Base-by-base conservation (phyloP, 2,888 invertebrate species). In the Horisme vitalbata region DNA sequence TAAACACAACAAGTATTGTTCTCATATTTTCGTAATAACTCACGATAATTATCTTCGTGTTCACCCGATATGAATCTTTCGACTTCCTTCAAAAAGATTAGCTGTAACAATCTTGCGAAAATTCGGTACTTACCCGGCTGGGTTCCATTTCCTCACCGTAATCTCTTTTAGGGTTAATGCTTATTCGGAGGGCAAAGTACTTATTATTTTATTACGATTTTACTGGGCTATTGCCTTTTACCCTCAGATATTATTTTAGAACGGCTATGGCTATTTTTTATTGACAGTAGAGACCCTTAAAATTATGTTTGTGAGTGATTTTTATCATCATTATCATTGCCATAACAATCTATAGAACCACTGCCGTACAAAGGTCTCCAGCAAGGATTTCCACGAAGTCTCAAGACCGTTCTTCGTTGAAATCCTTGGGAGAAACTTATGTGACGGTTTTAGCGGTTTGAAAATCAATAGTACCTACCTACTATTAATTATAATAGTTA, bases 161-260 rank as follows among this genome's bases (percentile, higher is more conserved):
- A 71, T 68, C 67, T 67, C 59, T 67, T 68, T 66, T 56, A 65
- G 59, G 65, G 68, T 70, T 71, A 70, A 69, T 65, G 65, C 56
- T 52, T 49, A 36, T 52, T 44, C 57, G 61, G 52, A 56, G 53
- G 53, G 46, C 51, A 53, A 53, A 58, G 55, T 53, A 55, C 55
- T 55, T 53, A 58, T 53, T 62, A 63, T 65, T 61, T 58, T 52
- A 58, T 55, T 52, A 53, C 55, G 57, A 54, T 59, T 63, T 57
- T 55, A 55, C 54, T 61, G 58, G 55, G 55, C 47, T 45, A 50
- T 59, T 52, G 53, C 45, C 43, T 33, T 43, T 52, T 52, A 45
- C 35, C 45, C 45, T 45, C 41, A 33, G 49, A 49, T 37, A 38
- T 58, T 47, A 50, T 41, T 51, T 41, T 35, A 41, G 34, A 46